Evolutionary conservation across 2,797 vertebrate genomes (phyloP), one percentile per base, ranked within the genome.

Genomic region (Limosa lapponica): DNA sequence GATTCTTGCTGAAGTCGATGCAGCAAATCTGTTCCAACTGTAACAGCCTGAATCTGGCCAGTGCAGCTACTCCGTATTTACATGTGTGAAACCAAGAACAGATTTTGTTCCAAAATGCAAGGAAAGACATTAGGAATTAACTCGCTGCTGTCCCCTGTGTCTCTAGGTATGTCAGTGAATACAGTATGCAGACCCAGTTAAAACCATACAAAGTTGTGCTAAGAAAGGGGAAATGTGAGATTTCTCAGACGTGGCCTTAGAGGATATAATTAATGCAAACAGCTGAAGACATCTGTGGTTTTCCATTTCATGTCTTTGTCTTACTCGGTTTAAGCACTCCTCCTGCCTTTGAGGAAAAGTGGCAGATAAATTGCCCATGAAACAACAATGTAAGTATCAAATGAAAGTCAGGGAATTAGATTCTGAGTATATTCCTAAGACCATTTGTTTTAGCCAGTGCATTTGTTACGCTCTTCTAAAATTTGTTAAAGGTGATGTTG

Each of bases 1-100:
- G 54, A 41, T 80, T 95, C 41, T 78, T 1, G 0, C 64, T 80
- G 39, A 93, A 94, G 86, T 49, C 3, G 7, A 12, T 46, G 81
- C 78, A 90, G 81, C 58, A 94, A 71, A 84, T 89, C 66, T 87
- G 70, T 82, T 96, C 83, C 85, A 87, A 71, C 30, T 75, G 9
- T 70, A 90, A 51, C 58, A 82, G 69, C 62, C 92, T 81, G 87
- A 64, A 62, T 83, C 86, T 93, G 90, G 70, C 70, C 20, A 0
- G 57, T 95, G 66, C 85, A 94, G 69, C 87, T 90, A 46, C 74
- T 95, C 91, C 52, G 0, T 67, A 74, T 85, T 93, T 89, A 92
- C 71, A 85, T 10, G 66, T 78, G 74, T 77, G 90, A 95, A 94
- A 89, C 48, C 37, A 82, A 83, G 86, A 82, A 30, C 52, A 85